These are phyloP conservation scores for Julus scanicus DNA, from an alignment of 2,888 invertebrate species.

Conservation along the genomic window DNA sequence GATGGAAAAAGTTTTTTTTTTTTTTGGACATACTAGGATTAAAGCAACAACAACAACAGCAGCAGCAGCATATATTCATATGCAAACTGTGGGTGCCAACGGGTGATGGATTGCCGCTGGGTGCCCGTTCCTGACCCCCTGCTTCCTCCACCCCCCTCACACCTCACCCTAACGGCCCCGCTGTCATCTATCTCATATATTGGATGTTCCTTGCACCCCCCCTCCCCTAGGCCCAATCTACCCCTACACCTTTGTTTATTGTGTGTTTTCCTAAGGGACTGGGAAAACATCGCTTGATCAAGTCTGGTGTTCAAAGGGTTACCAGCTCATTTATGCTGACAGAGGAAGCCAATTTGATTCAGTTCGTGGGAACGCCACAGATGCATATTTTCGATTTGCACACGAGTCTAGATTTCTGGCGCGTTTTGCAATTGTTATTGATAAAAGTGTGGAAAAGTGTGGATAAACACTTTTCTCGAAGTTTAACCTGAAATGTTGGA, in stretches of 20 bases:
- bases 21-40: background rate
- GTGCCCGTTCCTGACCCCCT: slow-evolving; percentile 31
- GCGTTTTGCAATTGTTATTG: background rate
- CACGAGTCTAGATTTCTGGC: background rate
- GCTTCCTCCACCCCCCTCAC: background rate
- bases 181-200: slow-evolving; percentile 18
- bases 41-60: slow-evolving; percentile 12
- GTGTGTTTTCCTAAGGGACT: slow-evolving; percentile 35
- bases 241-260: slow-evolving; percentile 36
- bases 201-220: background rate
- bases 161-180: background rate
- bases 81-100: slow-evolving; percentile 39
- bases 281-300: slow-evolving; percentile 5
- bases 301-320: slow-evolving; percentile 39
- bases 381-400: background rate
- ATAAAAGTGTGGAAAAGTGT: background rate
- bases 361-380: background rate
- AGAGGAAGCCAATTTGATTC: background rate
- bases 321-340: background rate
- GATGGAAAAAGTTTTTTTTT: background rate
- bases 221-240: background rate
- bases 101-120: slow-evolving; percentile 42
- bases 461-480: background rate
- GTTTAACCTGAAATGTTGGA: too few species aligned
- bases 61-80: background rate